Evolutionary conservation across 1,140 invertebrate genomes (phyloP), one percentile per base, ranked within the genome.

Genomic region (Daktulosphaira vitifoliae): DNA sequence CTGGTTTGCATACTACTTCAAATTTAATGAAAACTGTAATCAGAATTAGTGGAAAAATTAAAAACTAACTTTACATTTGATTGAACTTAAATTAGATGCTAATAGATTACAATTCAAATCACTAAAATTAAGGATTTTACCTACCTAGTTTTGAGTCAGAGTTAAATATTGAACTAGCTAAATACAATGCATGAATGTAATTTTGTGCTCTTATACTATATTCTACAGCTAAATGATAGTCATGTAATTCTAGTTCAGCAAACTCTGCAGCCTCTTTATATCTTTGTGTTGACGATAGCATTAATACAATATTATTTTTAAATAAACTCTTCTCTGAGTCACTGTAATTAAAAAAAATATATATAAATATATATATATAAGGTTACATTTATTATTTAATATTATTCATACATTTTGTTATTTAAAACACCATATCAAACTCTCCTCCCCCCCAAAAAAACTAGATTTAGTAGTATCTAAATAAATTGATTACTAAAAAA

Each of bases 251-350:
- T 39, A 33, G 22, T 49, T 48, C 46, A 29, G 26, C 39, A 26
- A 68, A 49, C 44, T 66, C 23, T 25, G 67, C 68, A 15, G 70
- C 71, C n/a, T 71, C 71, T 51, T 29, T 44, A 65, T 51, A 69
- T 16, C 49, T 42, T 20, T 68, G 62, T 7, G 56, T 53, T 13
- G 52, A 50, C 6, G 44, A 52, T 20, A 71, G 42, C 18, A 54
- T 50, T 11, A 39, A 48, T 46, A 62, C 29, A 46, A 62, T 48
- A 3, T 44, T 62, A 7, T 8, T 15, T 46, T 29, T 62, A 46
- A 48, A 22, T 62, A 20, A 6, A 29, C 44, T 48, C 0, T 46
- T 29, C 29, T 46, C 42, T 7, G 42, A 20, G 7, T 52, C 50
- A 53, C 65, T 66, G n/a, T n/a, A n/a, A n/a, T 16, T 8, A 16